Conservation (phyloP, 2,797 vertebrate species). For the Fundulus diaphanus region DNA sequence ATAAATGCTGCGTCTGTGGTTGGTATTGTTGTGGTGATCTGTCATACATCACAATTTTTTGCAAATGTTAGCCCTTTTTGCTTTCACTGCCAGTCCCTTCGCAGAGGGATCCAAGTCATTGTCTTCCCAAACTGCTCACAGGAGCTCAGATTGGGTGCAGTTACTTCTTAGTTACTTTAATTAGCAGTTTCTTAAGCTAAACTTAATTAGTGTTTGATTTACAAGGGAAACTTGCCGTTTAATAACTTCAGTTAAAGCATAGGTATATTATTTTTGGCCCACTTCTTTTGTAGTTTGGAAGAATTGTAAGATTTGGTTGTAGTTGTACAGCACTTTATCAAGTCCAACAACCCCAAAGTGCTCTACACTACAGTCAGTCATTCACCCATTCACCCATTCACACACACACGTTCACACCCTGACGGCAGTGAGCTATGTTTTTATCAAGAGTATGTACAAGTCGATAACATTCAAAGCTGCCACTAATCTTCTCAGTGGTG, state of each 20-base stretch:
- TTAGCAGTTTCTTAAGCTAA: neutral
- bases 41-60: constrained; percentile 28
- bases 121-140: constrained; percentile 9
- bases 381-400: no score
- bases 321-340: no score
- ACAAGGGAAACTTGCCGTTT: neutral
- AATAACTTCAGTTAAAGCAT: neutral
- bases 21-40: constrained; percentile 11
- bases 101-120: constrained; percentile 3
- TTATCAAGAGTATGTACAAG: no score
- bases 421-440: no score
- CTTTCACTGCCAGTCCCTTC: constrained; percentile 6
- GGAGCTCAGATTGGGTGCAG: constrained; percentile 1
- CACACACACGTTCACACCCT: no score
- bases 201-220: neutral
- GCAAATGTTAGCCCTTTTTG: constrained; percentile 33
- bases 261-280: neutral
- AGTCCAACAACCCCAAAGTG: no score
- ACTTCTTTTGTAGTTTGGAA: neutral
- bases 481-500: no score
- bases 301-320: neutral
- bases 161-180: neutral
- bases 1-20: constrained; percentile 24
- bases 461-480: no score
- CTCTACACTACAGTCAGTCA: no score